phyloP scores from a whole-genome alignment of 2,113 vertebrate genomes.

The Lanius collurio region DNA sequence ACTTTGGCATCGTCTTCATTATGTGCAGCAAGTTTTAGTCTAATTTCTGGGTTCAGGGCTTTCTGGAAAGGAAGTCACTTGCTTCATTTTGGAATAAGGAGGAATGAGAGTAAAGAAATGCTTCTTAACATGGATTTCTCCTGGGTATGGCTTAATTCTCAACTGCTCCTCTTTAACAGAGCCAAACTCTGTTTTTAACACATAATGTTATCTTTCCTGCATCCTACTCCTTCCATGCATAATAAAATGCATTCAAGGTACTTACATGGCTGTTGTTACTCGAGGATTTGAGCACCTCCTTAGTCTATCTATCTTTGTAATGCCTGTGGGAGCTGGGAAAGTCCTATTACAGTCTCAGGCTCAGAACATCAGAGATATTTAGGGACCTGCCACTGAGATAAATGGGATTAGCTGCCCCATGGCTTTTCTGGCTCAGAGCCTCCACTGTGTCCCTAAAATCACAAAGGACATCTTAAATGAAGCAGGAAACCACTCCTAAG shows the following conservation, averaged over 20 bases:
- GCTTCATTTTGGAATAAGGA: not conserved
- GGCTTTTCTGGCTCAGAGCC: constrained; percentile 25
- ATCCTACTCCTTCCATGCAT: not conserved
- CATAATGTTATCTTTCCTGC: not conserved
- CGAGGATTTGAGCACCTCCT: not conserved
- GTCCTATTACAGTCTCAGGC: constrained; percentile 11
- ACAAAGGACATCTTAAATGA: constrained; percentile 42
- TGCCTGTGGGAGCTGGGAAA: not conserved
- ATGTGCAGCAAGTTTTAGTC: not conserved
- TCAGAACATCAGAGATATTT: constrained; percentile 38
- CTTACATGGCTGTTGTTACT: not conserved
- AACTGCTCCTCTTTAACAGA: not conserved
- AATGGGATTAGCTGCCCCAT: constrained; percentile 39
- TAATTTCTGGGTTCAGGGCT: constrained; percentile 6
- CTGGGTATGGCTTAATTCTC: not conserved
- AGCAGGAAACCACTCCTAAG: not conserved
- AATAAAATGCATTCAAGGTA: not conserved
- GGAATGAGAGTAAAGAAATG: not conserved
- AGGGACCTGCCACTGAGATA: constrained; percentile 49
- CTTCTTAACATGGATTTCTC: not conserved
- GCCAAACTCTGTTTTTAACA: not conserved
- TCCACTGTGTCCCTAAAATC: constrained; percentile 20
- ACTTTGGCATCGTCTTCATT: not conserved
- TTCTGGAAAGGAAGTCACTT: not conserved
- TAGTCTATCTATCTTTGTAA: not conserved